Evolutionary conservation across 2,113 vertebrate genomes (phyloP).

Genomic region (Leptodactylus fuscus): DNA sequence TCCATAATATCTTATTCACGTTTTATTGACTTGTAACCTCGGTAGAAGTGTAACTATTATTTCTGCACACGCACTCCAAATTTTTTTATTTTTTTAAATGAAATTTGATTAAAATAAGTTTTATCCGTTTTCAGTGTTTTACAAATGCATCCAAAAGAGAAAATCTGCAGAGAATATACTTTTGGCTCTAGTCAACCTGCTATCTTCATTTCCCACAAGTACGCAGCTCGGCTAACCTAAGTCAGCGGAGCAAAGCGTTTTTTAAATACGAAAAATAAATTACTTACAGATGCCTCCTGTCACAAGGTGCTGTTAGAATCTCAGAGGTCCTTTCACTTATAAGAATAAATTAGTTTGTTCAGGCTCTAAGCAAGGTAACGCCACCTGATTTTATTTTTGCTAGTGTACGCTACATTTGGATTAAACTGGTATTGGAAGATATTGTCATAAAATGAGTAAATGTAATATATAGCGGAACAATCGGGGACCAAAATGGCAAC

Average conservation of each 20-base stretch:
- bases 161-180: constrained; percentile 25
- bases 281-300: constrained; percentile 46
- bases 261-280: constrained; percentile 60
- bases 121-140: constrained; percentile 20
- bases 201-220: constrained; percentile 25
- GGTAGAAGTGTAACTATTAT: neutral
- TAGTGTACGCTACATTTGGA: neutral
- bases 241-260: constrained; percentile 39
- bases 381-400: neutral
- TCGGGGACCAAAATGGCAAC: neutral
- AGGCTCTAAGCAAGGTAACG: constrained; percentile 5
- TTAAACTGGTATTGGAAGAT: neutral
- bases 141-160: neutral
- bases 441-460: neutral
- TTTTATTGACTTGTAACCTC: too few species aligned
- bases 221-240: constrained; percentile 5
- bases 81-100: neutral
- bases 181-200: constrained; percentile 21
- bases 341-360: constrained; percentile 8
- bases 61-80: too few species aligned
- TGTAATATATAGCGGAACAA: neutral
- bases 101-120: neutral
- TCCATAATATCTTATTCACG: neutral
- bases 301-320: constrained; percentile 44
- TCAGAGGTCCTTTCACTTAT: neutral